Base-by-base conservation (phyloP, 2,113 vertebrate genomes). In the Ciconia maguari region DNA sequence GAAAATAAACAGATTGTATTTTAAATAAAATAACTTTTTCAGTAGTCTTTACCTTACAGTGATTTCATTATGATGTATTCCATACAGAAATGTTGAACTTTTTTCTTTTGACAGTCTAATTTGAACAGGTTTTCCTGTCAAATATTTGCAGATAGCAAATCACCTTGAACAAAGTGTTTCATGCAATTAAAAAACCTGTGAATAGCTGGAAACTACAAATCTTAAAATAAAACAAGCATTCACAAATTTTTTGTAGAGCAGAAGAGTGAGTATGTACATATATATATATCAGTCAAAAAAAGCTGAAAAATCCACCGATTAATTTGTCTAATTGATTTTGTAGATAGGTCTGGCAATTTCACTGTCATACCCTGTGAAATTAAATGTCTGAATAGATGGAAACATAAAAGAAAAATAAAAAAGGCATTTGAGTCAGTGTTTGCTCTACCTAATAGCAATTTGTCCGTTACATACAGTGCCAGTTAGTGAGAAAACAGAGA, bases 391-490 rank as follows among this genome's bases (percentile, higher is more conserved):
- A 57, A 72, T 3, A 72, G 20, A 27, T 25, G 15, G 22, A 76
- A 91, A 41, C 2, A 44, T 8, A 68, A 13, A 41, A 27, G 3
- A 15, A 7, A 5, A 41, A 34, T 9, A 13, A 51, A 13, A 5
- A 22, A 41, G 1, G 6, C 0, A 16, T 52, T 49, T 80, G 8
- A 13, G 9, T 36, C n/a, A 58, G 2, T 66, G 19, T n/a, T 76
- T 80, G 8, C 54, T 83, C 19, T 78, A 38, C 9, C 11, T 44
- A 64, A 9, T n/a, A 65, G 9, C 29, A 84, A 41, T 38, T 4
- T 66, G 42, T 16, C 13, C 4, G 1, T 69, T 57, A 27, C 1
- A 5, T 20, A 36, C 6, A 62, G 5, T 38, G n/a, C 0, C 25
- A 70, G 16, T 48, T 66, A 55, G n/a, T 21, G 15, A 81, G 41